These are phyloP conservation scores for Xiphophorus maculatus DNA, from an alignment of 2,113 vertebrate species.

Conservation along the genomic window DNA sequence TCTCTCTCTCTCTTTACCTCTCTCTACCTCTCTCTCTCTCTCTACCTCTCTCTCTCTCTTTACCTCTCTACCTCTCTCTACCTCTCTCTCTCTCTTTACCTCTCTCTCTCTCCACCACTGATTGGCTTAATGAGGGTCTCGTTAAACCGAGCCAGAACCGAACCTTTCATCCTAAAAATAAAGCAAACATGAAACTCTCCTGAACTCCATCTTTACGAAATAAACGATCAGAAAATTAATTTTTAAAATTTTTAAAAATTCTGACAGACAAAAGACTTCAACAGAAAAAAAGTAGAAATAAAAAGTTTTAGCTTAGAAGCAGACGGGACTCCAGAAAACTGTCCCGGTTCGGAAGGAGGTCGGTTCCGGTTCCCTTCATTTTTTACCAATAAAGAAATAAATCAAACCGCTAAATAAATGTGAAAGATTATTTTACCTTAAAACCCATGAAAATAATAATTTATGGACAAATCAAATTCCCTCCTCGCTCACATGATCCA, in stretches of 20 bases:
- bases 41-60: constrained; percentile 14
- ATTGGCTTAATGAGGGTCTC: not conserved
- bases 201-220: not conserved
- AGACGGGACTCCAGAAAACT: constrained; percentile 26
- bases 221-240: not conserved
- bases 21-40: constrained; percentile 1
- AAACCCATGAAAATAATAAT: not conserved
- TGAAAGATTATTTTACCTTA: not conserved
- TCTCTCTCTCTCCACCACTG: constrained; percentile 6
- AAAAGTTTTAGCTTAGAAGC: not conserved
- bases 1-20: constrained; percentile 28
- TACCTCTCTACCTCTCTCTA: constrained; percentile 22
- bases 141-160: not conserved
- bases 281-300: not conserved
- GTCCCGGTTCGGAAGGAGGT: not conserved
- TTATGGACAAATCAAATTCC: too few relatives aligned
- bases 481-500: not conserved
- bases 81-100: constrained; percentile 4
- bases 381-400: not conserved
- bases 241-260: too few relatives aligned
- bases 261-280: not conserved
- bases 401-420: not conserved
- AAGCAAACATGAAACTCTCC: too few relatives aligned
- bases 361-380: not conserved
- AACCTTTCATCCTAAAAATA: not conserved